Evolutionary conservation across 1,140 invertebrate genomes (phyloP).

Genomic region (Cataglyphis hispanica): DNA sequence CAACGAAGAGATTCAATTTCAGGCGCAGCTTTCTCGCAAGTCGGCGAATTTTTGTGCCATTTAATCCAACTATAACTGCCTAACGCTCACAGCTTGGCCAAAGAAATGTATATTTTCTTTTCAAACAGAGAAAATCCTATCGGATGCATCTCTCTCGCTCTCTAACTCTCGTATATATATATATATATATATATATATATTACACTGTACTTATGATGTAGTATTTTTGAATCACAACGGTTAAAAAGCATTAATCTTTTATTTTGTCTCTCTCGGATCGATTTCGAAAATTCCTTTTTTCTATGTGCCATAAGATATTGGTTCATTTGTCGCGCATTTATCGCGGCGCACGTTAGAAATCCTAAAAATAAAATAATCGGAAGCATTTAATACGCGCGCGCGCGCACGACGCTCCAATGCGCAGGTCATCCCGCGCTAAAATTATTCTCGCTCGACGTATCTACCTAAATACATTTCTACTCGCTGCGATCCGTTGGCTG

Average conservation of each 20-base stretch:
- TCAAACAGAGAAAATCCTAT: neutral
- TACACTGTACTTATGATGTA: neutral
- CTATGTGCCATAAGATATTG: neutral
- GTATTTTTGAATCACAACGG: neutral
- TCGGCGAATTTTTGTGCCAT: constrained; percentile 28
- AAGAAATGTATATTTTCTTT: neutral
- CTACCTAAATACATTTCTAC: constrained; percentile 86
- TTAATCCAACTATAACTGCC: neutral
- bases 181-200: too few relatives aligned
- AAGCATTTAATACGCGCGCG: constrained; percentile 80
- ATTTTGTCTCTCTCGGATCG: neutral
- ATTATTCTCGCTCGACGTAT: constrained; percentile 83
- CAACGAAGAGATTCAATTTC: constrained; percentile 20
- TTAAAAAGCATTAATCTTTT: too few relatives aligned
- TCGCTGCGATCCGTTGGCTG: constrained; percentile 79
- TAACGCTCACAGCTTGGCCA: neutral
- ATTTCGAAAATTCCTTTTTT: constrained; percentile 1
- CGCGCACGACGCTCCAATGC: constrained; percentile 72
- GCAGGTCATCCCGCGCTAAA: constrained; percentile 85
- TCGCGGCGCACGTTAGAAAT: constrained; percentile 71
- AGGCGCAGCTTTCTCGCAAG: neutral
- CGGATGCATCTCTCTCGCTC: neutral
- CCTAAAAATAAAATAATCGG: constrained; percentile 86
- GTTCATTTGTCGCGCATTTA: constrained; percentile 47
- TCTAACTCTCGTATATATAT: too few relatives aligned